These are phyloP conservation scores for Archips crataeganus DNA, from an alignment of 2,888 invertebrate genomes.

Conservation along the genomic window DNA sequence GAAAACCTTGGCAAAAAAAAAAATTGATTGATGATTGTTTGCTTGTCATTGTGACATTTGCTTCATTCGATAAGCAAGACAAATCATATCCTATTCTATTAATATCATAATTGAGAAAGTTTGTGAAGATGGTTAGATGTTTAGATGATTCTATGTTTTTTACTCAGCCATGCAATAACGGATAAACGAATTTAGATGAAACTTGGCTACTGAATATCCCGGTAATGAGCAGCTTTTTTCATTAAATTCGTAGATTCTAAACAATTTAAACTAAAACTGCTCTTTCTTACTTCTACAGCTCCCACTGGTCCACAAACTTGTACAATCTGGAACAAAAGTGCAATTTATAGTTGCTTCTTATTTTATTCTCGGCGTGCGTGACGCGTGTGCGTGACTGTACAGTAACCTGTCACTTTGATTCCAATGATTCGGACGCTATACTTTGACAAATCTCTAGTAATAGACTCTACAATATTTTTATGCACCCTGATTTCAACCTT, in stretches of 20 bases:
- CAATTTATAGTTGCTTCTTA: slow-evolving; percentile 62
- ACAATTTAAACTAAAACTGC: not conserved
- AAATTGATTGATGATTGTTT: too few species aligned
- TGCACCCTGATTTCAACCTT: not conserved
- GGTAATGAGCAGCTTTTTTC: too few species aligned
- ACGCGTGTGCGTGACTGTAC: slow-evolving; percentile 30
- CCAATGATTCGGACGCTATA: not conserved
- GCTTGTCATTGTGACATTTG: too few species aligned
- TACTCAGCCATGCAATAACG: too few species aligned
- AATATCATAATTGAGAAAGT: too few species aligned
- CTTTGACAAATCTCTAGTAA: not conserved
- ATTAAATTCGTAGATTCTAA: not conserved
- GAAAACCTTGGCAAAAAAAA: too few species aligned
- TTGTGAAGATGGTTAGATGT: too few species aligned
- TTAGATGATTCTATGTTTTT: too few species aligned
- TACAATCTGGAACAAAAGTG: slow-evolving; percentile 70
- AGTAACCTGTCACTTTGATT: not conserved
- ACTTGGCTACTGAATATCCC: too few species aligned
- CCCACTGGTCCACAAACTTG: slow-evolving; percentile 48
- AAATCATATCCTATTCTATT: too few species aligned
- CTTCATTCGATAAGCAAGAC: too few species aligned
- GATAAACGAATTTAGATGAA: too few species aligned
- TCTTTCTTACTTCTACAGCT: slow-evolving; percentile 44
- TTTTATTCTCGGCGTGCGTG: slow-evolving; percentile 55
- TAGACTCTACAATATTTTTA: not conserved